A percentile compares a stretch with the other conserved stretches of the same genome.
These are phyloP conservation scores for Trisateles emortualis DNA, from an alignment of 2,888 invertebrate species.

Conservation along the genomic window DNA sequence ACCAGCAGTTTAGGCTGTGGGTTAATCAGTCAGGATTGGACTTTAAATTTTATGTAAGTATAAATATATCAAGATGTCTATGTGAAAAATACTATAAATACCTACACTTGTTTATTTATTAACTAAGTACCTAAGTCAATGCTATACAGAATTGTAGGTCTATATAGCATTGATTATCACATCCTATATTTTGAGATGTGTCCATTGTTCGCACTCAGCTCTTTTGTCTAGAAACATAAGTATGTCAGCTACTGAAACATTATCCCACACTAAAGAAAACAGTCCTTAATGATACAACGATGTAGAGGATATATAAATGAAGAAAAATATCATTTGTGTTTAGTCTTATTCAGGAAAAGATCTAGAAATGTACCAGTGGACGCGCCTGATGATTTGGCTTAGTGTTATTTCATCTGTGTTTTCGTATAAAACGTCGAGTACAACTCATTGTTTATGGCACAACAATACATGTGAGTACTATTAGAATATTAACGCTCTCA, in stretches of 20 bases:
- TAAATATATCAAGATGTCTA: too few species aligned
- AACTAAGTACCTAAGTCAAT: too few species aligned
- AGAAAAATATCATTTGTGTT: background rate
- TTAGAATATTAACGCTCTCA: slow-evolving; percentile 2
- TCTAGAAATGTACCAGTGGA: slow-evolving; percentile 51
- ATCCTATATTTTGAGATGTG: too few species aligned
- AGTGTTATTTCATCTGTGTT: slow-evolving; percentile 34
- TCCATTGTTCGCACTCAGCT: too few species aligned
- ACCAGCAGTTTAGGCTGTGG: too few species aligned
- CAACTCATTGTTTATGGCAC: slow-evolving; percentile 62
- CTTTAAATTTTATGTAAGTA: too few species aligned
- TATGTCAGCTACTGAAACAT: slow-evolving; percentile 18
- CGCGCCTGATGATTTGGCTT: slow-evolving; percentile 46
- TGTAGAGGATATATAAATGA: slow-evolving; percentile 3
- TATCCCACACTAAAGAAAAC: slow-evolving; percentile 25
- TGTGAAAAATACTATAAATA: too few species aligned
- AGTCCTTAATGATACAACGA: background rate
- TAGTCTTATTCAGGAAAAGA: background rate
- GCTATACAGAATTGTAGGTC: too few species aligned
- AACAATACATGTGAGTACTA: slow-evolving; percentile 65
- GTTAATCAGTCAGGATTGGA: too few species aligned
- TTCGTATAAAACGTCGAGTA: slow-evolving; percentile 45
- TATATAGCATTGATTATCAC: too few species aligned
- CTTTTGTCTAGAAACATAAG: background rate
- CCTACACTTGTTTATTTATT: too few species aligned